Conservation (phyloP, 2,797 vertebrate species). For the Aldrovandia affinis region DNA sequence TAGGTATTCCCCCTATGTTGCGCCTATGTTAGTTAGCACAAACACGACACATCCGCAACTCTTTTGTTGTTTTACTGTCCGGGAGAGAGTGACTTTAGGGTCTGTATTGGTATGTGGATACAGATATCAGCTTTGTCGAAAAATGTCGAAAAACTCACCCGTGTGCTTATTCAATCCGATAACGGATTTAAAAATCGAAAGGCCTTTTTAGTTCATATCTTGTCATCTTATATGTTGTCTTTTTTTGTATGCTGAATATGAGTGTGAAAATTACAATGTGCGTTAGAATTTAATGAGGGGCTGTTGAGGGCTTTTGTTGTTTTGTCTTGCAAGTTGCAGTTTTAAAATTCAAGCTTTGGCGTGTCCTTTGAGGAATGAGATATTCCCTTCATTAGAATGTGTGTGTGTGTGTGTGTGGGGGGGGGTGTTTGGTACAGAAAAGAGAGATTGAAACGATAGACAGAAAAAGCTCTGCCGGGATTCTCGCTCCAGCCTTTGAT, state of each 20-base stretch:
- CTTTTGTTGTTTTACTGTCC: no score
- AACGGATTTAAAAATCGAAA: not conserved
- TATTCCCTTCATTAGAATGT: not conserved
- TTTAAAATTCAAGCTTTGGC: not conserved
- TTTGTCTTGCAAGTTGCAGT: not conserved
- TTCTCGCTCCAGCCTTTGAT: conserved; percentile 23
- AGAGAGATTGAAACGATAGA: not conserved
- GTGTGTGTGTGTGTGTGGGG: no score
- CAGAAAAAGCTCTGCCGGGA: not conserved
- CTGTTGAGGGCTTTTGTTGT: not conserved
- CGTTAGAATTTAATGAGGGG: not conserved
- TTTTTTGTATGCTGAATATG: not conserved
- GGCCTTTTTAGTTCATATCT: no score
- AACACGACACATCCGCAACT: no score
- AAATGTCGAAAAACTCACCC: no score
- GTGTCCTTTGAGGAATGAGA: not conserved
- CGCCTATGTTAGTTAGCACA: no score
- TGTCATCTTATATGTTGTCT: not conserved
- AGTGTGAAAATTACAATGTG: no score
- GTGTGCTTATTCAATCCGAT: not conserved
- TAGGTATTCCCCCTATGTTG: no score
- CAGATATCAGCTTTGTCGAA: not conserved
- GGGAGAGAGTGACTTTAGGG: no score
- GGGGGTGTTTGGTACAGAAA: not conserved
- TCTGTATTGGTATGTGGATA: not conserved